Conservation (phyloP, 2,888 invertebrate species). For the Eupithecia subumbrata region DNA sequence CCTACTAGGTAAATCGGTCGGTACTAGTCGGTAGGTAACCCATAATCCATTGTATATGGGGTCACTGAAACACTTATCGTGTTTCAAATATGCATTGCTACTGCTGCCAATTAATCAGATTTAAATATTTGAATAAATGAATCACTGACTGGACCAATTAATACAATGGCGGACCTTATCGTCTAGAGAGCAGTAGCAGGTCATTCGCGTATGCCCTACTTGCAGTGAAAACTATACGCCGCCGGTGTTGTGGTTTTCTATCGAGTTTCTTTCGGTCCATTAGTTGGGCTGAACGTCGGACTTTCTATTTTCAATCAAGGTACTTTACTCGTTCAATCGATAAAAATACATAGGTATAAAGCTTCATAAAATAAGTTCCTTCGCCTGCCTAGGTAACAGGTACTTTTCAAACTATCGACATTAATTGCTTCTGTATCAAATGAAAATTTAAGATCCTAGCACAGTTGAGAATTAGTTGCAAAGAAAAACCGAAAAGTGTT, state of each 20-base stretch:
- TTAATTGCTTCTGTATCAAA: background rate
- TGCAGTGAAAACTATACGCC: slow-evolving; percentile 74
- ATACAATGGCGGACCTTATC: slow-evolving; percentile 58
- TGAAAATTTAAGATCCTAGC: background rate
- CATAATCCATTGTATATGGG: background rate
- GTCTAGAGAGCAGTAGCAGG: slow-evolving; percentile 64
- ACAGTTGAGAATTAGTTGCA: background rate
- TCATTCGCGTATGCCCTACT: slow-evolving; percentile 73
- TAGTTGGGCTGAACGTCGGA: slow-evolving; percentile 61
- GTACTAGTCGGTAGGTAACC: too few relatives aligned
- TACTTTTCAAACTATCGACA: background rate
- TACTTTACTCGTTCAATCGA: slow-evolving; percentile 32
- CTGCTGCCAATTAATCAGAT: slow-evolving; percentile 17
- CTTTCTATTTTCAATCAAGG: slow-evolving; percentile 69
- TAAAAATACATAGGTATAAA: background rate
- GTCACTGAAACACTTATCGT: background rate
- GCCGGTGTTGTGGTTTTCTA: slow-evolving; percentile 75
- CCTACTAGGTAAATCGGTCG: too few relatives aligned
- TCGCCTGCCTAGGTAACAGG: background rate
- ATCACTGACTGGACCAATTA: slow-evolving; percentile 46
- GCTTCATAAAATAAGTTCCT: background rate
- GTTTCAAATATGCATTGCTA: background rate
- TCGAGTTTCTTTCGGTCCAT: slow-evolving; percentile 76
- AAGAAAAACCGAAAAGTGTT: background rate
- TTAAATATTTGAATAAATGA: slow-evolving; percentile 31